These are phyloP conservation scores for Luperina nickerlii DNA, from an alignment of 2,888 invertebrate species.

Conservation along the genomic window DNA sequence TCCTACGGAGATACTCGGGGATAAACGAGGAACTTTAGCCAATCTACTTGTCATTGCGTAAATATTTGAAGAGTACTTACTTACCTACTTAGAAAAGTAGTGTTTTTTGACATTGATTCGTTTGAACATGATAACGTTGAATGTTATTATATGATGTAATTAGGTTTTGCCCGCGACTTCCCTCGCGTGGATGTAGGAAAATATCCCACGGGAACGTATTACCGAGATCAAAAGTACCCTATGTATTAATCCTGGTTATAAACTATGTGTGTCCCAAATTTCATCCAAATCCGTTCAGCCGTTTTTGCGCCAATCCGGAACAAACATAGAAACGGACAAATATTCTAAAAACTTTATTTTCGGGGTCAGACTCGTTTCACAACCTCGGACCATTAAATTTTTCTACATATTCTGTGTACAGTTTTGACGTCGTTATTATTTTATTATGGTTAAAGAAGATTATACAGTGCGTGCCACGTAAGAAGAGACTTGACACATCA, in stretches of 20 bases:
- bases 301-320: not conserved
- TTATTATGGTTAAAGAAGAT: too few relatives aligned
- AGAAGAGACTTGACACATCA: too few relatives aligned
- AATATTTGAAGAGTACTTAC: constrained; percentile 25
- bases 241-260: not conserved
- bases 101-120: not conserved
- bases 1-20: constrained; percentile 13
- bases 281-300: not conserved
- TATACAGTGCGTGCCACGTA: too few relatives aligned
- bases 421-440: too few relatives aligned
- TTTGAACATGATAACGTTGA: not conserved
- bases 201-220: not conserved
- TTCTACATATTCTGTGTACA: too few relatives aligned
- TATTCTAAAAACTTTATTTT: not conserved
- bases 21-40: constrained; percentile 22
- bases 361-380: too few relatives aligned
- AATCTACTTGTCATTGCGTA: constrained; percentile 32
- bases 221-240: not conserved
- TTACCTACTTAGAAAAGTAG: not conserved
- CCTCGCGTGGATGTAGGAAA: not conserved
- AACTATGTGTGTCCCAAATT: not conserved
- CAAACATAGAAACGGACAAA: not conserved
- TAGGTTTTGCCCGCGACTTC: not conserved
- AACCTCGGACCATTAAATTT: too few relatives aligned
- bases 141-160: not conserved